phyloP scores from a whole-genome alignment of 2,888 invertebrate genomes.

The Protophormia terraenovae region DNA sequence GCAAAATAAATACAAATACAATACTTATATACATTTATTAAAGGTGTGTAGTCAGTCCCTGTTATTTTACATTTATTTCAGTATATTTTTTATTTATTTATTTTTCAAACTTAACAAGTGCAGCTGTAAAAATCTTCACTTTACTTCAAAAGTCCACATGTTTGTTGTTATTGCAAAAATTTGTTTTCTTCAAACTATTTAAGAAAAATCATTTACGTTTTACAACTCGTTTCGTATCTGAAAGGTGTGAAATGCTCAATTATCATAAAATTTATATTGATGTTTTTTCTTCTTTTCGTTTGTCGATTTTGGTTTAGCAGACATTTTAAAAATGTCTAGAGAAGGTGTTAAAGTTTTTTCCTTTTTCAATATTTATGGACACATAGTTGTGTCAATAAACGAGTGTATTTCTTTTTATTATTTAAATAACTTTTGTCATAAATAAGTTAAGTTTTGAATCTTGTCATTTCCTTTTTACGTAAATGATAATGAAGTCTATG shows the following conservation, averaged over 20 bases:
- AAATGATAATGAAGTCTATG: background rate
- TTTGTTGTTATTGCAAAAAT: background rate
- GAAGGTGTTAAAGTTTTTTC: constrained; percentile 55
- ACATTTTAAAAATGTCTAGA: constrained; percentile 53
- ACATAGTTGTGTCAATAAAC: constrained; percentile 2
- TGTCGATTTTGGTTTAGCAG: constrained; percentile 11
- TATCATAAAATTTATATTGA: constrained; percentile 78
- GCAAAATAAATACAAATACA: background rate
- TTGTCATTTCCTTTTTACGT: background rate
- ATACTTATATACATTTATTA: background rate
- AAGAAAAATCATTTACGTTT: constrained; percentile 56
- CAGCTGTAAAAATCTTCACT: constrained; percentile 42
- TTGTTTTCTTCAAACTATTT: constrained; percentile 29
- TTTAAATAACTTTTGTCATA: constrained; percentile 46
- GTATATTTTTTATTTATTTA: constrained; percentile 7
- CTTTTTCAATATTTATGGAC: constrained; percentile 21
- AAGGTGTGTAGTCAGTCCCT: constrained; percentile 24
- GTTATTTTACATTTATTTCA: background rate
- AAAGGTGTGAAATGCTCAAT: constrained; percentile 79
- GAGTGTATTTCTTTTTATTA: constrained; percentile 20
- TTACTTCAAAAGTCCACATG: background rate
- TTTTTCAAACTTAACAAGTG: constrained; percentile 56
- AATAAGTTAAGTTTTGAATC: constrained; percentile 33
- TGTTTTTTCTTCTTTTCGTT: constrained; percentile 45
- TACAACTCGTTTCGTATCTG: constrained; percentile 40